Percentiles rank a stretch among this genome's conserved stretches.
Evolutionary conservation across 2,797 vertebrate genomes (phyloP).

Genomic region (Hozukius guyotensis): DNA sequence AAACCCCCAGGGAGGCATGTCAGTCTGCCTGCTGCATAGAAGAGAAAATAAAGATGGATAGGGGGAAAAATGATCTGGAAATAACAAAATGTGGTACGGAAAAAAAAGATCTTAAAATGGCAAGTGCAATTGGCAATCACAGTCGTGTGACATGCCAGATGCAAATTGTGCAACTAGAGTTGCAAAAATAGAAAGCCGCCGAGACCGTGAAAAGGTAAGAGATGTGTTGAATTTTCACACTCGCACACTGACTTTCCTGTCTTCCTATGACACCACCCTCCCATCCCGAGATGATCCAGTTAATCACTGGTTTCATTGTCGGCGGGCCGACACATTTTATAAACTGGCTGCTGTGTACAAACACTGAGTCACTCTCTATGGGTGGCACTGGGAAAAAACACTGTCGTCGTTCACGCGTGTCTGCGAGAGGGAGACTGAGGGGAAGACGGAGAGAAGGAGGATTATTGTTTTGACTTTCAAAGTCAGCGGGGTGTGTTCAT

Average conservation of each 20-base stretch:
- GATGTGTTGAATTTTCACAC: slow-evolving; percentile 38
- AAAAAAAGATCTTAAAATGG: not conserved
- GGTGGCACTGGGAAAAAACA: slow-evolving; percentile 29
- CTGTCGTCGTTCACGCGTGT: slow-evolving; percentile 33
- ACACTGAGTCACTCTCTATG: slow-evolving; percentile 60
- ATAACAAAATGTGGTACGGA: not conserved
- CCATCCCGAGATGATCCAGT: slow-evolving; percentile 47
- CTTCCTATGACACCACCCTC: slow-evolving; percentile 48
- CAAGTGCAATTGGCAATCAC: not conserved
- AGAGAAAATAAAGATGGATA: not conserved
- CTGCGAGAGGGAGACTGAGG: slow-evolving; percentile 7
- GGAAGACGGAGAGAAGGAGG: not conserved
- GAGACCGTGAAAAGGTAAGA: slow-evolving; percentile 13
- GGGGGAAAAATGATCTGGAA: not conserved
- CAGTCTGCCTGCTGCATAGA: not conserved
- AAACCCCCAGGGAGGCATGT: not conserved
- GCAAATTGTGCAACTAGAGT: not conserved
- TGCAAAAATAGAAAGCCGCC: not conserved
- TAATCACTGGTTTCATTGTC: slow-evolving; percentile 72
- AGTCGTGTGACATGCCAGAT: not conserved
- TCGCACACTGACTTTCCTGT: slow-evolving; percentile 64
- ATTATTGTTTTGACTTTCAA: slow-evolving; percentile 67
- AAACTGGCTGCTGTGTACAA: slow-evolving; percentile 51
- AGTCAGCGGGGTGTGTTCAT: slow-evolving; percentile 38
- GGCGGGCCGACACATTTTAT: slow-evolving; percentile 28